These are phyloP conservation scores for Stichodactyla helianthus DNA, from an alignment of 64 coral and sea anemone genomes.

Conservation along the genomic window DNA sequence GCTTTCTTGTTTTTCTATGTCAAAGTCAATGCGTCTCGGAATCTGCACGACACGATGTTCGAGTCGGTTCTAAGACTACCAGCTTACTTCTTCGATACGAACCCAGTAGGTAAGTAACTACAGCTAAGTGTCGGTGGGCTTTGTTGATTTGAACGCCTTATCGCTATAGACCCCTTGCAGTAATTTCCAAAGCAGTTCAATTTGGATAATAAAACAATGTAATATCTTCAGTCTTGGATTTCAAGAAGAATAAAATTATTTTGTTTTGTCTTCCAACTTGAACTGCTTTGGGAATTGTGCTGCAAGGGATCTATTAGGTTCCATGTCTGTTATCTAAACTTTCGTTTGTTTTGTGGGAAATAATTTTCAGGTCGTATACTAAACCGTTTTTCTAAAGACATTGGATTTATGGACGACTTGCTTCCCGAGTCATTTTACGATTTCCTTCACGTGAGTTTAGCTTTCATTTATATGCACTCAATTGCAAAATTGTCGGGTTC, in stretches of 20 bases:
- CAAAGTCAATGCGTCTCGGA: slow-evolving; percentile 54
- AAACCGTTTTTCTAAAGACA: slow-evolving; percentile 84
- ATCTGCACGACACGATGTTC: slow-evolving; percentile 75
- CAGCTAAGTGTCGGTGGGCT: not conserved
- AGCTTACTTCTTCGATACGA: slow-evolving; percentile 90
- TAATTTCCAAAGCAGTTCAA: too few species aligned
- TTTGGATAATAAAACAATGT: too few species aligned
- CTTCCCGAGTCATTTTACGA: slow-evolving; percentile 86
- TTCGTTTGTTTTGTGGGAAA: not conserved
- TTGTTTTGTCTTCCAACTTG: too few species aligned
- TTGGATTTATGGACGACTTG: slow-evolving; percentile 82
- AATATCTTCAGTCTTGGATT: too few species aligned
- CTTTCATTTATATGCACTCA: not conserved
- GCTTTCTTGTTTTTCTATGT: slow-evolving; percentile 73
- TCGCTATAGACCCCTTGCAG: too few species aligned
- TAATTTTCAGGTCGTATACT: slow-evolving; percentile 70
- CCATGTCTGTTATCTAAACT: not conserved
- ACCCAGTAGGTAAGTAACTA: slow-evolving; percentile 53
- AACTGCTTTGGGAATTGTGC: too few species aligned
- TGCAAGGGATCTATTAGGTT: too few species aligned
- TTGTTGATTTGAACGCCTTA: too few species aligned
- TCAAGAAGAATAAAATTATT: too few species aligned
- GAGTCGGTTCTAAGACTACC: slow-evolving; percentile 70
- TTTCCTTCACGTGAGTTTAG: slow-evolving; percentile 61
- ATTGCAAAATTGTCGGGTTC: too few species aligned